Evolutionary conservation across 2,797 vertebrate genomes (phyloP).

Genomic region (Poecilia velifera): DNA sequence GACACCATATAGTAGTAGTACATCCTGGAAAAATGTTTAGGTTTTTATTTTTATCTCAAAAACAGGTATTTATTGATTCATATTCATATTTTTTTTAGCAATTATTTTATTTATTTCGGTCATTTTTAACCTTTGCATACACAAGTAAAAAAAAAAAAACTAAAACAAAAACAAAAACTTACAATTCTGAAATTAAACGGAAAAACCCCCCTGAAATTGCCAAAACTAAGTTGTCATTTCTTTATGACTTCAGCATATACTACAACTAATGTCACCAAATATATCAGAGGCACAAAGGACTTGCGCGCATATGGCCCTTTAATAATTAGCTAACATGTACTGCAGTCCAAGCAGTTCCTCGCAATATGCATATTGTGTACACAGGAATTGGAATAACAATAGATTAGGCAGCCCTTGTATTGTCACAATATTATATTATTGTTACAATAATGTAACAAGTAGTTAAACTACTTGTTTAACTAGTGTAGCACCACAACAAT

Average conservation of each 20-base stretch:
- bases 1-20: not conserved
- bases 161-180: no score
- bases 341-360: not conserved
- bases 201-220: no score
- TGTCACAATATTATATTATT: not conserved
- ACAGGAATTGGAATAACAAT: not conserved
- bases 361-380: not conserved
- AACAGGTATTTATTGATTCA: not conserved
- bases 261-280: not conserved
- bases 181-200: no score
- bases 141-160: no score
- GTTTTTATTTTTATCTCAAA: not conserved
- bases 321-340: not conserved
- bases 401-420: not conserved
- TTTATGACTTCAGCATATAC: not conserved
- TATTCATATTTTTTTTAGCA: no score
- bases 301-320: not conserved
- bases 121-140: no score
- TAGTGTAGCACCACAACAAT: not conserved
- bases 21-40: not conserved
- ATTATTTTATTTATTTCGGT: no score
- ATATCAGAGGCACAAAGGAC: not conserved
- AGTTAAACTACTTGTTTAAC: not conserved
- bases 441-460: not conserved
- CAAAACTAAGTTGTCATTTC: not conserved